These are phyloP conservation scores for Drosophila simulans DNA, from an alignment of 1,140 invertebrate species.

Conservation along the genomic window DNA sequence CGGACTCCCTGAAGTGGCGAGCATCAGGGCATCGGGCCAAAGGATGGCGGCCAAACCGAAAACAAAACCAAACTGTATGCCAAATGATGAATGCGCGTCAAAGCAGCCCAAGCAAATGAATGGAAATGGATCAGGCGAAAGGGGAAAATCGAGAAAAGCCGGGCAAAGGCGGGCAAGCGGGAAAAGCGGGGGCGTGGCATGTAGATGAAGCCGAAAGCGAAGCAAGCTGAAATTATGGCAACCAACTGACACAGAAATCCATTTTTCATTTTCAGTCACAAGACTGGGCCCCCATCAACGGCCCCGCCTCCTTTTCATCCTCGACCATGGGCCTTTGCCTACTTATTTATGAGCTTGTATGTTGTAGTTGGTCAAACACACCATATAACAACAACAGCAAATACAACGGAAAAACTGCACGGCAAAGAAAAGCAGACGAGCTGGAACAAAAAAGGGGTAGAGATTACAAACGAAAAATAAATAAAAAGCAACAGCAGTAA, in stretches of 20 bases:
- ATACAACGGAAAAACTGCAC: constrained; percentile 11
- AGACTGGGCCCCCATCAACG: constrained; percentile 4
- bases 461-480: constrained; percentile 79
- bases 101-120: constrained; percentile 48
- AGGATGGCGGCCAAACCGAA: constrained; percentile 29
- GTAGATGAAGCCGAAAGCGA: constrained; percentile 13
- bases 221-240: constrained; percentile 74
- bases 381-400: constrained; percentile 37
- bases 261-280: constrained; percentile 80
- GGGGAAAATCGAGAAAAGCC: constrained; percentile 6
- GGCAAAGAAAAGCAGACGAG: constrained; percentile 10
- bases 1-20: constrained; percentile 50
- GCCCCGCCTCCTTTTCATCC: not conserved
- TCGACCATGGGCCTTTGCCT: constrained; percentile 65
- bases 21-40: constrained; percentile 28
- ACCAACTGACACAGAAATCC: constrained; percentile 83
- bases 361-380: constrained; percentile 76
- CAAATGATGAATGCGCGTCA: constrained; percentile 81
- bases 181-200: not conserved
- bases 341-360: constrained; percentile 81
- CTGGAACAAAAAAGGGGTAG: constrained; percentile 66
- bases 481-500: constrained; percentile 74
- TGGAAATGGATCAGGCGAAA: constrained; percentile 15
- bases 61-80: constrained; percentile 59
- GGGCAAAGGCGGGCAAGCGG: constrained; percentile 14